phyloP scores from a whole-genome alignment of 2,797 vertebrate species.

The Graptemys geographica region DNA sequence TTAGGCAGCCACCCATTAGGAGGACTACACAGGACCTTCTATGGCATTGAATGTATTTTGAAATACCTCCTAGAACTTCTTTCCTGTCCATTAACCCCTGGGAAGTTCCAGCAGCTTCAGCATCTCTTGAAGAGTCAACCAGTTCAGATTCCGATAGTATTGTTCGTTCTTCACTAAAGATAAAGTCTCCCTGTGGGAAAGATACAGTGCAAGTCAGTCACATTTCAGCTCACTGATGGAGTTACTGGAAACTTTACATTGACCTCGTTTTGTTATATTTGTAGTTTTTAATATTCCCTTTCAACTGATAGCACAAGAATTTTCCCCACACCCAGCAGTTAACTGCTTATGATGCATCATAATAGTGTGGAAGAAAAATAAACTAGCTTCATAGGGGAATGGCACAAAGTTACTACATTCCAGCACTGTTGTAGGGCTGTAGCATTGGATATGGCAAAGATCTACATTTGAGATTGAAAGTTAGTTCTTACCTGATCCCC shows the following conservation, averaged over 20 bases:
- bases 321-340: not conserved
- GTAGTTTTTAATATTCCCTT: not conserved
- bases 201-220: constrained; percentile 43
- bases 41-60: constrained; percentile 21
- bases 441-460: not conserved
- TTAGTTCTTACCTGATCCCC: constrained; percentile 76
- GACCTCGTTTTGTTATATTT: not conserved
- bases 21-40: not conserved
- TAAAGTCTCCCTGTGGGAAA: constrained; percentile 78
- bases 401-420: not conserved
- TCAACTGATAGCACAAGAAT: not conserved
- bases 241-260: not conserved
- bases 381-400: not conserved
- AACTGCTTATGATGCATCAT: not conserved
- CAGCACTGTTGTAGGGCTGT: not conserved
- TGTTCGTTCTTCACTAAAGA: constrained; percentile 67
- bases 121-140: constrained; percentile 46
- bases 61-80: constrained; percentile 85
- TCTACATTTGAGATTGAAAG: not conserved
- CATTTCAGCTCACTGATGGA: not conserved
- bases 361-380: not conserved
- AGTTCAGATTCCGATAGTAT: constrained; percentile 9
- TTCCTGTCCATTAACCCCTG: constrained; percentile 84
- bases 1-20: not conserved
- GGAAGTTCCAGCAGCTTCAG: constrained; percentile 75